Evolutionary conservation across 2,888 invertebrate species (phyloP).

Genomic region (Tenthredo mesomela): DNA sequence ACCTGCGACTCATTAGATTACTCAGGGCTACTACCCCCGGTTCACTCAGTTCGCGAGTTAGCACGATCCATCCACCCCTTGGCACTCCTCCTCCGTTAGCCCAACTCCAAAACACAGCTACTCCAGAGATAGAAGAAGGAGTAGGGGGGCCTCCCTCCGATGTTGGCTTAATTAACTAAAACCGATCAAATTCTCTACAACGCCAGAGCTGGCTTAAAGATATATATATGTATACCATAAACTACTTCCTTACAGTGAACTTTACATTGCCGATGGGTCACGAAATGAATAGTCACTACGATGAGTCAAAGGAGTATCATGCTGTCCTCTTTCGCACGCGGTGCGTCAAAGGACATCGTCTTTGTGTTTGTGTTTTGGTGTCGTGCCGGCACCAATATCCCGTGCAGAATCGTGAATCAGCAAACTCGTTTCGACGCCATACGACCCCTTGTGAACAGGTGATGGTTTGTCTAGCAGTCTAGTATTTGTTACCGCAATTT

Average conservation of each 20-base stretch:
- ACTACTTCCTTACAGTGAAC: neutral
- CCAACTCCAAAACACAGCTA: conserved; percentile 28
- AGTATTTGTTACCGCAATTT: neutral
- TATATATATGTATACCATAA: neutral
- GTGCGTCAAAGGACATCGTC: neutral
- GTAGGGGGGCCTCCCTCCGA: neutral
- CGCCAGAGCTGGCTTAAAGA: neutral
- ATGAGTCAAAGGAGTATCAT: conserved; percentile 31
- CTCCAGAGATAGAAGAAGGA: neutral
- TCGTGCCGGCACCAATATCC: conserved; percentile 8
- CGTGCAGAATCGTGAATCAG: conserved; percentile 29
- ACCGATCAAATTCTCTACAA: conserved; percentile 42
- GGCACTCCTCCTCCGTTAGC: neutral
- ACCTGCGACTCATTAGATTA: conserved; percentile 49
- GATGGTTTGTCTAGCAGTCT: neutral
- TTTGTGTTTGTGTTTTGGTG: neutral
- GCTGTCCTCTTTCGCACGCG: conserved; percentile 10
- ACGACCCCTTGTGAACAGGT: neutral
- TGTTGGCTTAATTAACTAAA: conserved; percentile 49
- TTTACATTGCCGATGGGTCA: neutral
- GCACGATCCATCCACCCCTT: conserved; percentile 17
- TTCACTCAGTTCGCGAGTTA: conserved; percentile 38
- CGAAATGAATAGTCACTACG: conserved; percentile 1
- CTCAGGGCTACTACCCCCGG: conserved; percentile 32
- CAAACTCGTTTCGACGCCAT: conserved; percentile 20